These are phyloP conservation scores for Rhynchophorus ferrugineus DNA, from an alignment of 1,140 invertebrate species.

Conservation along the genomic window DNA sequence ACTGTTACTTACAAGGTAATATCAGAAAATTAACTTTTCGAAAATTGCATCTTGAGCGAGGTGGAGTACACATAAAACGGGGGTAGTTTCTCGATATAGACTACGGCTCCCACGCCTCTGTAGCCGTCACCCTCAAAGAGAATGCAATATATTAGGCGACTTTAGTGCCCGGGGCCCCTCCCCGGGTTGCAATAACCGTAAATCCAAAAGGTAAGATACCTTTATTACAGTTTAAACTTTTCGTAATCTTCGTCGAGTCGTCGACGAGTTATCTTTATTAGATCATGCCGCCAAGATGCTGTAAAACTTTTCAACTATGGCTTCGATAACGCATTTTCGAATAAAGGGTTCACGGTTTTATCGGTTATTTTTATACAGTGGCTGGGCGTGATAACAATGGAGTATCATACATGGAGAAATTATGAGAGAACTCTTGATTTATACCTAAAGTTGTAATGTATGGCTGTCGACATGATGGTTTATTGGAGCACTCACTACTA, in stretches of 20 bases:
- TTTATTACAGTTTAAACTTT: constrained; percentile 25
- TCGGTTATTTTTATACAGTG: no score
- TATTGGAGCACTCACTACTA: no score
- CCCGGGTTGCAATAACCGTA: constrained; percentile 19
- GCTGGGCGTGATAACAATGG: no score
- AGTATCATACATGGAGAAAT: no score
- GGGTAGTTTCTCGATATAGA: neutral
- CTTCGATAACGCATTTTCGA: neutral
- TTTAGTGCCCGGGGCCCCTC: constrained; percentile 1
- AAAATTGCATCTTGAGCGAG: neutral
- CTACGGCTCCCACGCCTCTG: neutral
- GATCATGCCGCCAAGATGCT: neutral
- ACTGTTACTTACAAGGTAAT: no score
- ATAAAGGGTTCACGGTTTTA: neutral
- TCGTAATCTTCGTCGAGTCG: constrained; percentile 14
- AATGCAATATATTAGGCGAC: neutral
- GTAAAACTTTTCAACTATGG: neutral
- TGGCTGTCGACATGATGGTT: no score
- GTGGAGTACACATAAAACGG: neutral
- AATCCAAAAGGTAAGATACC: constrained; percentile 24
- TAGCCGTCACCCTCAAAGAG: neutral
- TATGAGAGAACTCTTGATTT: no score
- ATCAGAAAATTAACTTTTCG: neutral
- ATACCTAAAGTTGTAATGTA: no score
- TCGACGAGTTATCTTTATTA: neutral